Evolutionary conservation across 2,797 vertebrate genomes (phyloP).

Genomic region (Podargus strigoides): DNA sequence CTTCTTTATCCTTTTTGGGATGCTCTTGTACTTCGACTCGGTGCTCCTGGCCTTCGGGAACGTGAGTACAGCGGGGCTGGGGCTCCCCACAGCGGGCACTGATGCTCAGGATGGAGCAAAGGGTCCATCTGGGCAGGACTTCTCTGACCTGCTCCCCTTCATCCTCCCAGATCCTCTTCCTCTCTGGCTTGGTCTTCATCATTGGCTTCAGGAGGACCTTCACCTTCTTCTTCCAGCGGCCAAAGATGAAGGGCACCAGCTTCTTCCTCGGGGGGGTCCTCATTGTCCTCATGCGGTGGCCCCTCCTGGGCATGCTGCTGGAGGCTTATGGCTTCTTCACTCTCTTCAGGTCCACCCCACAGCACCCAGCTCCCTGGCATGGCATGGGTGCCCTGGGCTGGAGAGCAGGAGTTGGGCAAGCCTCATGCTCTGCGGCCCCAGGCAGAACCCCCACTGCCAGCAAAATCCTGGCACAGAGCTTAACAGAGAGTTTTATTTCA

Average conservation of each 20-base stretch:
- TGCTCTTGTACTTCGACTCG: conserved; percentile 89
- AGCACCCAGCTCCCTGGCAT: rapidly evolving
- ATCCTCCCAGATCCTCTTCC: conserved; percentile 80
- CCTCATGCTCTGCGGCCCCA: rapidly evolving
- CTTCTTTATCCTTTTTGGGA: conserved; percentile 88
- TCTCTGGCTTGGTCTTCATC: conserved; percentile 82
- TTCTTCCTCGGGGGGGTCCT: conserved; percentile 87
- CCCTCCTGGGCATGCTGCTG: conserved; percentile 84
- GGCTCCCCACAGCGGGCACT: rapidly evolving
- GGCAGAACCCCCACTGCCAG: rapidly evolving
- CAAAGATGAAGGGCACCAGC: conserved; percentile 83
- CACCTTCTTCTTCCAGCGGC: conserved; percentile 86
- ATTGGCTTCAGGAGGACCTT: conserved; percentile 82
- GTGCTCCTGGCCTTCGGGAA: conserved; percentile 92
- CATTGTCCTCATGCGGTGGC: conserved; percentile 85
- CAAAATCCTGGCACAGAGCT: not conserved
- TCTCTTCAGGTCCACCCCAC: conserved; percentile 81
- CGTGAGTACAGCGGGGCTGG: conserved; percentile 71
- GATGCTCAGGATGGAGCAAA: too few relatives aligned
- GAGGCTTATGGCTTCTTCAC: conserved; percentile 86
- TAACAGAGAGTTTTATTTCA: not conserved
- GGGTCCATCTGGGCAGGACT: not conserved
- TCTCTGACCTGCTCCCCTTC: not conserved
- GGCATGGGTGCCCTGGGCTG: not conserved
- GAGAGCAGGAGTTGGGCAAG: not conserved